phyloP scores from a whole-genome alignment of 2,888 invertebrate species.

The Lithophane semibrunnea region DNA sequence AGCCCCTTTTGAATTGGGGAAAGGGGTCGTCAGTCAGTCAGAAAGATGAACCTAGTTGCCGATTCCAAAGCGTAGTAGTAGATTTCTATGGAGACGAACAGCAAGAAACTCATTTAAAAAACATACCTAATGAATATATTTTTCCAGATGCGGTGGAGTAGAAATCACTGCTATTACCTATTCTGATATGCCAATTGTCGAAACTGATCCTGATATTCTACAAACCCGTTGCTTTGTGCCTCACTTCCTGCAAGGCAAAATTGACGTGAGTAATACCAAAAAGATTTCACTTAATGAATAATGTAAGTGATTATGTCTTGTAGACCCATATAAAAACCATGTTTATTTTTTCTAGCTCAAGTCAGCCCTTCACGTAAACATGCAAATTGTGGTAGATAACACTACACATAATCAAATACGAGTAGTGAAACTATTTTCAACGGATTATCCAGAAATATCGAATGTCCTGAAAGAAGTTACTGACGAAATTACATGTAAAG shows the following conservation, averaged over 20 bases:
- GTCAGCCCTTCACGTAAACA: conserved; percentile 70
- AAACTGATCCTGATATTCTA: conserved; percentile 43
- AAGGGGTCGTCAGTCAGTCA: too few species aligned
- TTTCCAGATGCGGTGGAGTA: conserved; percentile 52
- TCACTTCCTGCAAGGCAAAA: conserved; percentile 33
- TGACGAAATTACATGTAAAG: conserved; percentile 52
- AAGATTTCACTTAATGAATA: neutral
- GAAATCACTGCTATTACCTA: conserved; percentile 20
- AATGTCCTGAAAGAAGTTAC: conserved; percentile 54
- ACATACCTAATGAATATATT: neutral
- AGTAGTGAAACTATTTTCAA: conserved; percentile 62
- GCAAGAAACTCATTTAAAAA: too few species aligned
- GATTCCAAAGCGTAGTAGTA: neutral
- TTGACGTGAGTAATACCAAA: conserved; percentile 30
- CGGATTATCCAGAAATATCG: conserved; percentile 53
- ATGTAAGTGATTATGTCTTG: neutral
- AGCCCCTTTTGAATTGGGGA: neutral
- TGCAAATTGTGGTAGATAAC: conserved; percentile 78
- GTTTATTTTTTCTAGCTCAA: conserved; percentile 68
- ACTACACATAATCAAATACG: conserved; percentile 55
- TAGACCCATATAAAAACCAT: too few species aligned
- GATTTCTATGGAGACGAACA: neutral
- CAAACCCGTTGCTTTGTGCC: conserved; percentile 41
- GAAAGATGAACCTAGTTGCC: neutral
- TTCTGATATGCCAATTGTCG: conserved; percentile 19